Evolutionary conservation across 2,113 vertebrate genomes (phyloP), one percentile per base, ranked within the genome.

Genomic region (Mola mola): DNA sequence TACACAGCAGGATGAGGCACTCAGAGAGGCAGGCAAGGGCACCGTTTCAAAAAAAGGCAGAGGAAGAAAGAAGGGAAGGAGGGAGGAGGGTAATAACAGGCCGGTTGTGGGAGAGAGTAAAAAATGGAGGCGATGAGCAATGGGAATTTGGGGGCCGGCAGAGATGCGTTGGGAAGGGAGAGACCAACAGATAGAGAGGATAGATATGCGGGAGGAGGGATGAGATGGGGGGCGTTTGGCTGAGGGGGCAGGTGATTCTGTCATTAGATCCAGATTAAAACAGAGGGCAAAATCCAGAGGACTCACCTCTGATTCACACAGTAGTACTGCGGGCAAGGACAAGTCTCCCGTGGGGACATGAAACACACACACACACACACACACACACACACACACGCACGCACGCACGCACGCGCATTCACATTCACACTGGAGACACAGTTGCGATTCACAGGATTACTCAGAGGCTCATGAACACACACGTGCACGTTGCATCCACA

Each of bases 281-380:
- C 69, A 80, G 66, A 83, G 88, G 80, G 82, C 80, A 82, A 81
- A n/a, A 72, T 82, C 74, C 56, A 81, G 75, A 86, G 76, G 80
- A 86, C 83, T 85, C 83, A 82, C 87, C 85, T 87, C 85, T 88
- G 87, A 87, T 86, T 90, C 85, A 89, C 75, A 76, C 73, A 77
- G 60, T 55, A 11, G 67, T 74, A 79, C 81, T 71, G 81, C 80
- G 69, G 87, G 85, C 85, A 90, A 85, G 82, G 81, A 86, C 83
- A 77, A 81, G 76, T 67, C 81, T 76, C 85, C 53, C 6, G 17
- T n/a, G 73, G 88, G 86, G 61, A 83, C 71, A 75, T 47, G 36
- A 55, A 63, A 79, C 64, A 78, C 33, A 68, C 68, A 29, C 9
- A 29, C 15, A 16, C 34, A 43, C 38, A 20, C 25, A 12, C 34